Percentiles rank a stretch among this genome's conserved stretches.
phyloP scores from a whole-genome alignment of 2,113 vertebrate species.

The Tachuris rubrigastra region DNA sequence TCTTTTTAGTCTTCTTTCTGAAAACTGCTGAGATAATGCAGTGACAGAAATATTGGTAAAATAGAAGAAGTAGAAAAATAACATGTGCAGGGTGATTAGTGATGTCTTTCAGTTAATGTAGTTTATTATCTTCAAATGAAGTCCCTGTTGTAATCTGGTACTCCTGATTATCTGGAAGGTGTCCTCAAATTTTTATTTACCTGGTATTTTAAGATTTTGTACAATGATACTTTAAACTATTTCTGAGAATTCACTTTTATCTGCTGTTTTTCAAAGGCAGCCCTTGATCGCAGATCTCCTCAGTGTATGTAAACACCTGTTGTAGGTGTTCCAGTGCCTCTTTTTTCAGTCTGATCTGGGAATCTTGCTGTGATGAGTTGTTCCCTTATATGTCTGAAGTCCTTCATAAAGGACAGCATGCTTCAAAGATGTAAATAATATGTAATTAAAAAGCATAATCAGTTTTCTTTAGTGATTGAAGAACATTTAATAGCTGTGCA shows the following conservation, averaged over 20 bases:
- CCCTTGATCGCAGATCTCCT: not conserved
- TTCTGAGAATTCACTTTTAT: not conserved
- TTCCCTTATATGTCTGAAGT: not conserved
- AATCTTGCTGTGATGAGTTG: not conserved
- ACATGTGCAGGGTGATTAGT: not conserved
- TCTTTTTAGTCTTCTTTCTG: not conserved
- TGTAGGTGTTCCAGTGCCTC: not conserved
- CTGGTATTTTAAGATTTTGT: not conserved
- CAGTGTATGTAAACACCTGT: not conserved
- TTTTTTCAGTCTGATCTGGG: not conserved
- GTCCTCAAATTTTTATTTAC: not conserved
- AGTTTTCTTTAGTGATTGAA: not conserved
- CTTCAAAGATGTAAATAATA: not conserved
- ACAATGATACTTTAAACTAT: not conserved
- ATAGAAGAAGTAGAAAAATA: not conserved
- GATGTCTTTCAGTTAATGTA: not conserved
- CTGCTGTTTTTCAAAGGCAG: not conserved
- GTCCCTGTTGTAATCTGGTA: not conserved
- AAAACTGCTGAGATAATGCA: not conserved
- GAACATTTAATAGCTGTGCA: not conserved
- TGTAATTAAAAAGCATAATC: not conserved
- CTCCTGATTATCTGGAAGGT: not conserved
- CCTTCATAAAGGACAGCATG: not conserved
- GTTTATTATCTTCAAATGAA: slow-evolving; percentile 16
- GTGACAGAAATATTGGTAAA: not conserved